Evolutionary conservation across 2,888 invertebrate species (phyloP).

Genomic region (Saturnia japonica): DNA sequence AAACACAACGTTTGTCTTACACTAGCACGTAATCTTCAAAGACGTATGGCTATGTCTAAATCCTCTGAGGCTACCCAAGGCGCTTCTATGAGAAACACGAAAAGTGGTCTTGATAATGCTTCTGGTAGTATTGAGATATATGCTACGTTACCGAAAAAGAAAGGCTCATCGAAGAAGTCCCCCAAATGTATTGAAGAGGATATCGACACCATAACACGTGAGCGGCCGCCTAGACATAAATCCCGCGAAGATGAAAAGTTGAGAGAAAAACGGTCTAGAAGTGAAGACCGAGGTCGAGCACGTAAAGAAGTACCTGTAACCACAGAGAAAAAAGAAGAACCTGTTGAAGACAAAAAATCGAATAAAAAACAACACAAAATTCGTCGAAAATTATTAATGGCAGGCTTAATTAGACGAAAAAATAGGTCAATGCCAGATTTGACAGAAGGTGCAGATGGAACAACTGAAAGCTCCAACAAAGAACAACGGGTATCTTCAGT

Average conservation of each 20-base stretch:
- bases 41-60: slow-evolving; percentile 87
- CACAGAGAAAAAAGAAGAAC: slow-evolving; percentile 82
- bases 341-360: slow-evolving; percentile 85
- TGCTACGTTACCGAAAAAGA: slow-evolving; percentile 94
- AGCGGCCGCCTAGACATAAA: slow-evolving; percentile 87
- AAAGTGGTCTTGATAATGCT: slow-evolving; percentile 88
- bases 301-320: slow-evolving; percentile 86
- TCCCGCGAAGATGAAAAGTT: slow-evolving; percentile 86
- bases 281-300: slow-evolving; percentile 92
- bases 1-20: slow-evolving; percentile 97
- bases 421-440: slow-evolving; percentile 96
- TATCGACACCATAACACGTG: slow-evolving; percentile 87
- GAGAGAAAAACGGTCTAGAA: slow-evolving; percentile 90
- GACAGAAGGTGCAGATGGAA: slow-evolving; percentile 88
- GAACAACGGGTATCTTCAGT: slow-evolving; percentile 80
- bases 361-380: slow-evolving; percentile 96
- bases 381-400: slow-evolving; percentile 92
- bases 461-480: slow-evolving; percentile 61
- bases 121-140: slow-evolving; percentile 93
- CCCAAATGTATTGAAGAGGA: slow-evolving; percentile 87
- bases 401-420: slow-evolving; percentile 92
- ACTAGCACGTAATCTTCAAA: slow-evolving; percentile 92
- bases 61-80: slow-evolving; percentile 80
- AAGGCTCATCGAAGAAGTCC: slow-evolving; percentile 85
- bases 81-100: slow-evolving; percentile 88